phyloP scores from a whole-genome alignment of 2,888 invertebrate genomes.

The Heliconius sara region DNA sequence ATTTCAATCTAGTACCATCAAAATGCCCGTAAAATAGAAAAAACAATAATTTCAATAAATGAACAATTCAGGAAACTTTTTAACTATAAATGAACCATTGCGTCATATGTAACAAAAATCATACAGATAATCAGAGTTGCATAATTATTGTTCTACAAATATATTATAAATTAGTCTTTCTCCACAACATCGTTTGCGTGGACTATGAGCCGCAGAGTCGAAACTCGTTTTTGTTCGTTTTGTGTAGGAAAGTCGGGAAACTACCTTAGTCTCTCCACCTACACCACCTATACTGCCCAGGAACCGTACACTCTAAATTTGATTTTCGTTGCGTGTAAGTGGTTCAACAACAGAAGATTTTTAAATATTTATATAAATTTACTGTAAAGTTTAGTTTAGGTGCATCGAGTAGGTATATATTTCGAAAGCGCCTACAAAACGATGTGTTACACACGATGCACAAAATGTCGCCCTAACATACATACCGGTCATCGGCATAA shows the following conservation, averaged over 20 bases:
- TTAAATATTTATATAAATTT: background rate
- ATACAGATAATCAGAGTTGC: too few relatives aligned
- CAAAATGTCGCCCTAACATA: constrained; percentile 52
- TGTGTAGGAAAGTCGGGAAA: too few relatives aligned
- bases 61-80: too few relatives aligned
- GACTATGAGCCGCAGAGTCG: too few relatives aligned
- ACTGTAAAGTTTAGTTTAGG: background rate
- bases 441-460: constrained; percentile 35
- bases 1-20: too few relatives aligned
- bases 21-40: too few relatives aligned
- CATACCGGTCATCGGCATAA: constrained; percentile 63
- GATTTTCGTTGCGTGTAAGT: too few relatives aligned
- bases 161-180: background rate
- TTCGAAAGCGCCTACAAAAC: constrained; percentile 50
- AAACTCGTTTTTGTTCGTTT: too few relatives aligned
- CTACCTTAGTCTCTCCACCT: too few relatives aligned
- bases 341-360: background rate
- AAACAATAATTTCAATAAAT: too few relatives aligned
- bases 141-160: background rate
- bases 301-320: background rate
- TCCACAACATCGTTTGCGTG: background rate
- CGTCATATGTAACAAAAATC: background rate
- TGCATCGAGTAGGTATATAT: constrained; percentile 42
- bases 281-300: background rate
- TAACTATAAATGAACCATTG: background rate